Evolutionary conservation across 2,797 vertebrate species (phyloP), one percentile per base, ranked within the genome.

Genomic region (Setipinna tenuifilis): DNA sequence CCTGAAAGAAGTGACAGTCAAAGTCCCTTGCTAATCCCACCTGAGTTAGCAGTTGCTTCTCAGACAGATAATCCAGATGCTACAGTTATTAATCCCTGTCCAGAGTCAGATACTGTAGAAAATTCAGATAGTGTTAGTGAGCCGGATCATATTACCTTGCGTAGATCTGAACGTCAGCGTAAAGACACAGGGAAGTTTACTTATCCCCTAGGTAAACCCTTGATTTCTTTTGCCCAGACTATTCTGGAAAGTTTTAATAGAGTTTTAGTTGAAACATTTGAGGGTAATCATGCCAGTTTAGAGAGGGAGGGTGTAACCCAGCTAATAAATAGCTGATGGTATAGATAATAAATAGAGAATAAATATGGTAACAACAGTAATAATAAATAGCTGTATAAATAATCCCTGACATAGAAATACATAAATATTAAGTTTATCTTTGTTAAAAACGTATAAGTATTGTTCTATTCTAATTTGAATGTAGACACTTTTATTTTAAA

Each of bases 141-240:
- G 65, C 65, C 17, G 23, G 65, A 71, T 71, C 65, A 71, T 50
- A 23, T 48, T 21, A 82, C 81, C 4, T 50, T 50, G 17, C 83
- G 48, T 31, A 58, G 83, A 58, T 14, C 50, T 41, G 48, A 80
- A n/a, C n/a, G n/a, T n/a, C n/a, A n/a, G n/a, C n/a, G 31, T 48
- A 28, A 6, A 48, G 28, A 21, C 3, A 35, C 78, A 4, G 28
- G 68, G 28, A 59, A n/a, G 21, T 82, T 82, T 82, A 50, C 75
- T 21, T 85, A 85, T 82, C 57, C 75, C 3, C 28, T 86, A 82
- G 62, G 81, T 3, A 86, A 65, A 7, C 85, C 81, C 5, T 35
- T 86, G 0, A 83, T 82, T 57, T 71, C 58, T 31, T 23, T 85
- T 46, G 58, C 78, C 10, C 71, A 50, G 71, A 78, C 71, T 35